Conservation (phyloP, 2,888 invertebrate genomes). For the Romanomermis culicivorax region DNA sequence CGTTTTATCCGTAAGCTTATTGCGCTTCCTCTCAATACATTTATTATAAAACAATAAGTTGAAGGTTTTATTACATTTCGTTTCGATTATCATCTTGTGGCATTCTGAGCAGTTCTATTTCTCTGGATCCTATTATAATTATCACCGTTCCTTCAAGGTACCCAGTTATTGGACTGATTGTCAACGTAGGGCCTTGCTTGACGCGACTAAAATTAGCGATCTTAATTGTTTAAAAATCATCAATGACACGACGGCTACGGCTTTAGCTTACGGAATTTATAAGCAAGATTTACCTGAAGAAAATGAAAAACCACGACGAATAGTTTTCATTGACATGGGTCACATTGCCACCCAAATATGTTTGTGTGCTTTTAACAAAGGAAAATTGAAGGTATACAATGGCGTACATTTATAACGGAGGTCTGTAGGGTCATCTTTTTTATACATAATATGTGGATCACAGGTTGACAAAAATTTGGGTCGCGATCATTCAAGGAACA, state of each 20-base stretch:
- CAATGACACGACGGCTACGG: constrained; percentile 92
- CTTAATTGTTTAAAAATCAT: constrained; percentile 78
- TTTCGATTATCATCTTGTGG: too few species aligned
- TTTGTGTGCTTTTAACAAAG: constrained; percentile 76
- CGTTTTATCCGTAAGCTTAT: constrained; percentile 33
- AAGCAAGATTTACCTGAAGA: constrained; percentile 77
- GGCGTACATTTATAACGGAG: too few species aligned
- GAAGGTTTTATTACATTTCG: too few species aligned
- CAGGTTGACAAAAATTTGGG: too few species aligned
- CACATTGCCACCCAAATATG: constrained; percentile 73
- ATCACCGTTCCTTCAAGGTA: constrained; percentile 35
- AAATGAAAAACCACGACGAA: constrained; percentile 68
- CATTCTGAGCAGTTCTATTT: too few species aligned
- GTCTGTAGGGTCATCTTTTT: not conserved
- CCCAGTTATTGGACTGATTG: constrained; percentile 85
- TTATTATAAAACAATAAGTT: too few species aligned
- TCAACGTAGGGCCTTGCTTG: constrained; percentile 69
- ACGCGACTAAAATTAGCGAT: constrained; percentile 74
- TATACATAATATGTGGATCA: not conserved
- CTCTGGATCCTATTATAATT: too few species aligned
- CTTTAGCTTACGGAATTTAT: constrained; percentile 89
- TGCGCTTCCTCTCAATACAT: constrained; percentile 1
- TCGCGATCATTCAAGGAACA: too few species aligned
- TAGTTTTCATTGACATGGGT: constrained; percentile 90
- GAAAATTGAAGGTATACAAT: constrained; percentile 59